These are phyloP conservation scores for Probosciger aterrimus DNA, from an alignment of 2,113 vertebrate genomes.

Conservation along the genomic window DNA sequence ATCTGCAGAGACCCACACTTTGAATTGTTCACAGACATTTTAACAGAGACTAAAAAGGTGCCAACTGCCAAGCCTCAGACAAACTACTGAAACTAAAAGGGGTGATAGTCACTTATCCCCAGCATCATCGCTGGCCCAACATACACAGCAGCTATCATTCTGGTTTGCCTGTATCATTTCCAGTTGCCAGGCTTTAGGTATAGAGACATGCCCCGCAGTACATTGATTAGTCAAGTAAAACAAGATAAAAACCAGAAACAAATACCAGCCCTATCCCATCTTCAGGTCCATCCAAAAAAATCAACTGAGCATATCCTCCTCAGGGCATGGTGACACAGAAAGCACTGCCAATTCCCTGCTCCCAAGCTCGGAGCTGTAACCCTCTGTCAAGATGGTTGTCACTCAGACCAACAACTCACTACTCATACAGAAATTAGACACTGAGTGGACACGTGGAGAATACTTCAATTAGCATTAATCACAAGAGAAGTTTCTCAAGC, in stretches of 20 bases:
- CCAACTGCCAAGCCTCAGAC: neutral
- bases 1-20: neutral
- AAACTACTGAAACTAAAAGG: neutral
- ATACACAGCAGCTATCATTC: accelerated
- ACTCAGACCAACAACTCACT: neutral
- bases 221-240: neutral
- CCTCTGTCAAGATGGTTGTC: neutral
- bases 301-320: neutral
- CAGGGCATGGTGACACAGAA: neutral
- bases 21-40: neutral
- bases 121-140: neutral
- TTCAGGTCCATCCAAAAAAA: neutral
- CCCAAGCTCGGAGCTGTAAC: neutral
- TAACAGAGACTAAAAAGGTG: neutral
- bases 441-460: neutral
- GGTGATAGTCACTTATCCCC: neutral
- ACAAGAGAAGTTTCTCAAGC: neutral
- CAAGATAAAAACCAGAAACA: neutral
- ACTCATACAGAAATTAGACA: neutral
- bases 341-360: neutral
- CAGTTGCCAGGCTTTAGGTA: neutral
- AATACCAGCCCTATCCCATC: neutral
- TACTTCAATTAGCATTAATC: neutral
- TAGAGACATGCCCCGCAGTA: neutral
- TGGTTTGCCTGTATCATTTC: neutral